phyloP scores from a whole-genome alignment of 2,113 vertebrate genomes.

The Melanerpes formicivorus region DNA sequence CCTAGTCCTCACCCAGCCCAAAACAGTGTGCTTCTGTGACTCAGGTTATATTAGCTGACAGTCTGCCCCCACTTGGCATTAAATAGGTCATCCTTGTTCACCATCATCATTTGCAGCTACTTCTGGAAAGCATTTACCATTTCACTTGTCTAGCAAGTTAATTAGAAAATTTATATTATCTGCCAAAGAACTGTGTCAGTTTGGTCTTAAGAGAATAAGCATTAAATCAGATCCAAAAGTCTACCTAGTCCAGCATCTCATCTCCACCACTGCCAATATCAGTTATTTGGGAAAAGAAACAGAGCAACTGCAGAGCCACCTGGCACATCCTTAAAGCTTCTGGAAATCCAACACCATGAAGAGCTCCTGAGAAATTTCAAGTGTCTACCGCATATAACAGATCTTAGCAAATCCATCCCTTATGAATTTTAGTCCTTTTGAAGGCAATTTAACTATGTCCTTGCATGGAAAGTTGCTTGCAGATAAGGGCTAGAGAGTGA shows the following conservation, averaged over 20 bases:
- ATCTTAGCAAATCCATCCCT: neutral
- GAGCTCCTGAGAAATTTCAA: neutral
- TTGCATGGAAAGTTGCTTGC: neutral
- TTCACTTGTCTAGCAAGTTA: neutral
- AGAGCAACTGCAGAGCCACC: neutral
- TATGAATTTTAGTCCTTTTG: neutral
- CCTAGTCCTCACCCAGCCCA: neutral
- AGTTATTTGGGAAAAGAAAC: neutral
- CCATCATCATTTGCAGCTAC: neutral
- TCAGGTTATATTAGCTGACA: neutral
- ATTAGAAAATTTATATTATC: neutral
- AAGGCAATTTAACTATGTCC: neutral
- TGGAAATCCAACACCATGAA: neutral
- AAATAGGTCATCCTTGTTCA: neutral
- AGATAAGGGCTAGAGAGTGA: neutral
- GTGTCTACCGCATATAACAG: neutral
- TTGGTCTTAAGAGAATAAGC: neutral
- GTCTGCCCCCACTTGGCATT: neutral
- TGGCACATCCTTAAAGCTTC: neutral
- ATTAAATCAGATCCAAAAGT: neutral
- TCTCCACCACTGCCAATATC: neutral
- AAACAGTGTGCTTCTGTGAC: neutral
- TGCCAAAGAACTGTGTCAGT: neutral
- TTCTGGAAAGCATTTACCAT: neutral
- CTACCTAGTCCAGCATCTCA: neutral